A percentile compares a stretch with the other conserved stretches of the same genome.
Evolutionary conservation across 2,888 invertebrate species (phyloP).

Genomic region (Dicyrtomina minuta): DNA sequence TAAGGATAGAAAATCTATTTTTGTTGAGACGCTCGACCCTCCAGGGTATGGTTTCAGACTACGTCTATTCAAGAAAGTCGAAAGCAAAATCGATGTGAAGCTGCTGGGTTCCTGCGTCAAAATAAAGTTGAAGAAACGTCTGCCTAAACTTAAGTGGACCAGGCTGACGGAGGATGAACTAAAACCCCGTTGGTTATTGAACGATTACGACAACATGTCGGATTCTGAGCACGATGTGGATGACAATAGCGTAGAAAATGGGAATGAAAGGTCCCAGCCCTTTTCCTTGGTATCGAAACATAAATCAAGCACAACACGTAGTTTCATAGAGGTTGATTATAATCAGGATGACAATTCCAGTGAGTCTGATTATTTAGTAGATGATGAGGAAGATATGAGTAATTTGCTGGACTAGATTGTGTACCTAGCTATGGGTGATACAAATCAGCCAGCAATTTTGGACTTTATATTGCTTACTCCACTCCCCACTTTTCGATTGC

Average conservation of each 20-base stretch:
- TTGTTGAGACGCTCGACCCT: slow-evolving; percentile 29
- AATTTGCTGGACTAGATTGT: too few species aligned
- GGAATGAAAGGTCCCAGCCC: neutral
- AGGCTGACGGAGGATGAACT: slow-evolving; percentile 19
- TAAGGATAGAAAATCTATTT: slow-evolving; percentile 21
- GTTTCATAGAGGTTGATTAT: slow-evolving; percentile 6
- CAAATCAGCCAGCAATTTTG: too few species aligned
- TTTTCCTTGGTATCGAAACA: neutral
- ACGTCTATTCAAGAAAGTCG: slow-evolving; percentile 26
- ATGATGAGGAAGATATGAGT: too few species aligned
- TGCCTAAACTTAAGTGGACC: slow-evolving; percentile 22
- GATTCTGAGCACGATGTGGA: neutral
- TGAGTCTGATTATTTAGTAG: too few species aligned
- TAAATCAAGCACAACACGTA: neutral
- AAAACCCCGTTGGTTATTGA: slow-evolving; percentile 18
- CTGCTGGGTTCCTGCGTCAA: slow-evolving; percentile 31
- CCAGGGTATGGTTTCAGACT: slow-evolving; percentile 38
- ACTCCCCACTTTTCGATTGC: too few species aligned
- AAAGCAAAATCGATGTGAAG: neutral
- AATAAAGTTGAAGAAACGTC: slow-evolving; percentile 33
- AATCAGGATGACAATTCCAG: too few species aligned
- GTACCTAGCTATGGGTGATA: too few species aligned
- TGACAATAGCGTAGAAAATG: neutral
- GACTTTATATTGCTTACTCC: too few species aligned
- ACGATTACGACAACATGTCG: slow-evolving; percentile 1